phyloP scores from a whole-genome alignment of 1,140 invertebrate genomes.

The Panagrolaimus sp. region DNA sequence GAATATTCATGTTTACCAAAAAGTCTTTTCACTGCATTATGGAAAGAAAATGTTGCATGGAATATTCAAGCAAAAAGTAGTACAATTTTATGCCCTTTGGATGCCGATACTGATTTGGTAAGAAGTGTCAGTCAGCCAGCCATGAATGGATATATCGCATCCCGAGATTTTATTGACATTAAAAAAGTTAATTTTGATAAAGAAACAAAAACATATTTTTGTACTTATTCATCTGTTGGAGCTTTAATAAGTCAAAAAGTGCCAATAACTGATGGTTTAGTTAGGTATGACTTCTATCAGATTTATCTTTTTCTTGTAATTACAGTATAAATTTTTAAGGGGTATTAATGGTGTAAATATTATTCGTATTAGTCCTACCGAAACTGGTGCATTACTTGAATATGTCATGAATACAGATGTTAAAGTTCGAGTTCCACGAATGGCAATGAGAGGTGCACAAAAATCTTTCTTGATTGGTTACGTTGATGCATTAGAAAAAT shows the following conservation, averaged over 20 bases:
- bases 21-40: conserved; percentile 21
- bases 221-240: background rate
- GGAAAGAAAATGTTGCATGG: conserved; percentile 23
- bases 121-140: conserved; percentile 19
- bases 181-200: conserved; percentile 23
- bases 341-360: conserved; percentile 26
- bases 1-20: conserved; percentile 6
- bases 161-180: conserved; percentile 31
- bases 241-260: background rate
- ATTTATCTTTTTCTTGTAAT: background rate
- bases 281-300: background rate
- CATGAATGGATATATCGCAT: conserved; percentile 23
- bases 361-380: conserved; percentile 15
- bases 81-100: conserved; percentile 21
- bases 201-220: background rate
- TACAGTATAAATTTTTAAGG: conserved; percentile 15
- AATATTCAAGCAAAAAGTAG: conserved; percentile 21
- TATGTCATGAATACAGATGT: conserved; percentile 30
- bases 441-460: conserved; percentile 14
- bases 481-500: conserved; percentile 18
- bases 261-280: conserved; percentile 6
- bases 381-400: conserved; percentile 18
- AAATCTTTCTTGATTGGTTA: conserved; percentile 24
- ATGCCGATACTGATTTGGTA: conserved; percentile 21
- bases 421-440: conserved; percentile 19